Evolutionary conservation across 2,113 vertebrate genomes (phyloP), one percentile per base, ranked within the genome.

Genomic region (Myotis brandtii): DNA sequence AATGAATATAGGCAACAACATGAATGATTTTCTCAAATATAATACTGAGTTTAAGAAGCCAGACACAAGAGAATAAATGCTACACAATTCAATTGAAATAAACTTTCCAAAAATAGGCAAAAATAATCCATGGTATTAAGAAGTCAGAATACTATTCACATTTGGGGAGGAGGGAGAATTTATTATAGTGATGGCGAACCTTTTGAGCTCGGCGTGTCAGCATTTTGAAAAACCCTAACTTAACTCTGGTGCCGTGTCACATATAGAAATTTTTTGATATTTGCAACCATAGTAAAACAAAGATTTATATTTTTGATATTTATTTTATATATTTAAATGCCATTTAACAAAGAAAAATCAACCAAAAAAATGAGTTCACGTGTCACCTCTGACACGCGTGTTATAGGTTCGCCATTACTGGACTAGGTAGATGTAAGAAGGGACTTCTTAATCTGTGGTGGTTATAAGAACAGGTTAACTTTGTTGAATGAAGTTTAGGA

Each of bases 41-140:
- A 89, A 76, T 43, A 40, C 6, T 85, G 37, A 67, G 30, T 37
- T 79, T 64, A 79, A 93, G 50, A 79, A 87, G 32, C 18, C 59
- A 88, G 62, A 81, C 16, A 95, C 46, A 94, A 52, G 70, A 67
- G 32, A 70, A 81, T 82, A 93, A 62, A 79, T 52, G 34, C 43
- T 76, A 70, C 34, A 72, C 56, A 79, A 79, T 50, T 75, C 54
- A 40, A 85, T 91, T 76, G 54, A 82, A 94, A 91, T 9, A 54
- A 76, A 91, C 17, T 80, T 50, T 70, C 56, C 40, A 48, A 50
- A 62, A 84, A 75, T 8, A 56, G 67, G 43, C 69, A 94, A 94
- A 88, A 93, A 62, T 37, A 87, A 91, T 50, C 37, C 46, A 80
- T 5, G 66, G 13, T 27, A 0, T 94, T 86, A 89, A 72, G 32